These are phyloP conservation scores for Ceratosolen solmsi DNA, from an alignment of 1,140 invertebrate genomes.

Conservation along the genomic window DNA sequence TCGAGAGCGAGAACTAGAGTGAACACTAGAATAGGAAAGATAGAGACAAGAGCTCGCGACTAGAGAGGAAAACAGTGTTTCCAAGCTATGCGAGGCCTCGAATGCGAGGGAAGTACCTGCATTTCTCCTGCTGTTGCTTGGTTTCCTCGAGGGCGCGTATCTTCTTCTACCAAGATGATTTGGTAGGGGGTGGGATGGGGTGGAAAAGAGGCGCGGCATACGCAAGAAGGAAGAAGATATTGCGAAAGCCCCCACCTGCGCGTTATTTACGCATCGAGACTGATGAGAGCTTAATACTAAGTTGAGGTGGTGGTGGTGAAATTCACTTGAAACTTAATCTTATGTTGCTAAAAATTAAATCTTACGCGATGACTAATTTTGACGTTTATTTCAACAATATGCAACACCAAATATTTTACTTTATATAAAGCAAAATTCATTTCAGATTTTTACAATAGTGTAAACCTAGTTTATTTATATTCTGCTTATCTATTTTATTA, in stretches of 20 bases:
- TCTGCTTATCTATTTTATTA: too few relatives aligned
- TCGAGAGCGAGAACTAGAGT: slow-evolving; percentile 24
- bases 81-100: slow-evolving; percentile 3
- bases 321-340: slow-evolving; percentile 16
- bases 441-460: too few relatives aligned
- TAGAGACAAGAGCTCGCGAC: slow-evolving; percentile 19
- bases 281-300: background rate
- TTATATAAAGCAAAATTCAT: too few relatives aligned
- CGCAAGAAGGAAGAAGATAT: slow-evolving; percentile 11
- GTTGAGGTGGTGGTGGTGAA: background rate
- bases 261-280: slow-evolving; percentile 15
- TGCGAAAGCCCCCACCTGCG: background rate
- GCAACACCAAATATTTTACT: too few relatives aligned
- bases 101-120: background rate
- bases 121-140: background rate
- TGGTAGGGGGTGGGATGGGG: background rate
- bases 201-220: slow-evolving; percentile 25
- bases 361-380: too few relatives aligned
- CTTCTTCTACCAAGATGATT: background rate
- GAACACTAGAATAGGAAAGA: slow-evolving; percentile 31
- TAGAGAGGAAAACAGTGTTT: slow-evolving; percentile 48
- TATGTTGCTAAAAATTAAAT: background rate
- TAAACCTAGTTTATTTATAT: too few relatives aligned
- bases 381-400: too few relatives aligned
- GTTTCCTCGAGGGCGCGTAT: background rate